Percentiles rank a stretch among this genome's conserved stretches.
phyloP scores from a whole-genome alignment of 2,888 invertebrate species.

The Melieria picta region DNA sequence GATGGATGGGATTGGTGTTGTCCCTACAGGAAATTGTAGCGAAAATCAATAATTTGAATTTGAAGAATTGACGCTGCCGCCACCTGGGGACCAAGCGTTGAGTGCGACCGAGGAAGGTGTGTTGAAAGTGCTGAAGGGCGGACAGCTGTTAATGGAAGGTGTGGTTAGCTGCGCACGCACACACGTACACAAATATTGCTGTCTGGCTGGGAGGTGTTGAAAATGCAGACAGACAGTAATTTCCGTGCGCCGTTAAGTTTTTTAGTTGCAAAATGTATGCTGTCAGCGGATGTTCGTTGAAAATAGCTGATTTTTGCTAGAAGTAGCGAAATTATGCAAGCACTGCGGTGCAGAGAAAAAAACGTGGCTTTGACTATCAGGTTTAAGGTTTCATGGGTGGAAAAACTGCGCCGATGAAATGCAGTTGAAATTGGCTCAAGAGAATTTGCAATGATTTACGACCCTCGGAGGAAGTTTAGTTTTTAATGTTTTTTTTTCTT shows the following conservation, averaged over 20 bases:
- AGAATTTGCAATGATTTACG: too few relatives aligned
- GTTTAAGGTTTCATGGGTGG: too few relatives aligned
- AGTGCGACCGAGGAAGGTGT: not conserved
- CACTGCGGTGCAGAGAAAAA: too few relatives aligned
- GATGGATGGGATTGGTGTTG: not conserved
- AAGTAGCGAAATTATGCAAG: too few relatives aligned
- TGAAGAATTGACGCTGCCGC: constrained; percentile 23
- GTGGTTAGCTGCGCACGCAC: constrained; percentile 15
- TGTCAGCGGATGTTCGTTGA: too few relatives aligned
- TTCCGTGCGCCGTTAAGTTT: constrained; percentile 40
- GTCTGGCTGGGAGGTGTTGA: constrained; percentile 1
- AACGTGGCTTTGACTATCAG: too few relatives aligned
- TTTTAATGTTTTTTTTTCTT: too few relatives aligned
- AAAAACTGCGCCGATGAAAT: too few relatives aligned
- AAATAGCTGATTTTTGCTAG: too few relatives aligned
- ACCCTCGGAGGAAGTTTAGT: too few relatives aligned
- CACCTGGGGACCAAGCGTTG: not conserved
- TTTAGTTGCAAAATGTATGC: too few relatives aligned
- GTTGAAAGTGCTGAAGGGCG: not conserved
- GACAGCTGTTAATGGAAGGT: constrained; percentile 9
- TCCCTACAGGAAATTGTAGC: constrained; percentile 28
- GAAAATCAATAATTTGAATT: constrained; percentile 35
- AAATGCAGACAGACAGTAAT: constrained; percentile 32
- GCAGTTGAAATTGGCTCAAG: too few relatives aligned
- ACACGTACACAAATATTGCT: not conserved